Evolutionary conservation across 1,140 invertebrate genomes (phyloP).

Genomic region (Globodera rostochiensis): DNA sequence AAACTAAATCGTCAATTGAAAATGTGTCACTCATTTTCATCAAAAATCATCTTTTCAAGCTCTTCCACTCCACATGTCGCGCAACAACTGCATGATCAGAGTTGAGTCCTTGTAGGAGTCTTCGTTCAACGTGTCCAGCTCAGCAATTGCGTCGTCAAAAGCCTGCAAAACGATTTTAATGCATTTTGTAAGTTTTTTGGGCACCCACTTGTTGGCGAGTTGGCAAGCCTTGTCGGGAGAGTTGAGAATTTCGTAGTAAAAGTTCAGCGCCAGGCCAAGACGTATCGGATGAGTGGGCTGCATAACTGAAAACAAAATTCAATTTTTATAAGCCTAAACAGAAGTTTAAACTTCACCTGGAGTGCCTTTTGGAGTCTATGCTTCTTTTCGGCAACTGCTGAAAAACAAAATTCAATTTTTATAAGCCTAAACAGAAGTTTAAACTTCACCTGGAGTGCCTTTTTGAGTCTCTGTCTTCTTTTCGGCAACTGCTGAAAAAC

Average conservation of each 20-base stretch:
- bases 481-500: too few species aligned
- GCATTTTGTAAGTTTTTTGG: slow-evolving; percentile 30
- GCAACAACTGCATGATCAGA: slow-evolving; percentile 96
- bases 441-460: too few species aligned
- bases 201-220: slow-evolving; percentile 73
- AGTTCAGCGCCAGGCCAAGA: slow-evolving; percentile 73
- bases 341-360: too few species aligned
- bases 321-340: too few species aligned
- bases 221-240: slow-evolving; percentile 92
- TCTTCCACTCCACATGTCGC: slow-evolving; percentile 74
- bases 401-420: too few species aligned
- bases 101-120: slow-evolving; percentile 99
- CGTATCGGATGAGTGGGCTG: slow-evolving; percentile 87
- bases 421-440: too few species aligned
- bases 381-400: too few species aligned
- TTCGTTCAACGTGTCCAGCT: slow-evolving; percentile 94
- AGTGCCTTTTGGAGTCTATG: too few species aligned
- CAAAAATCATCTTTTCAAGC: not conserved
- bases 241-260: slow-evolving; percentile 98
- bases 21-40: too few species aligned
- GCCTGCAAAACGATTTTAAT: slow-evolving; percentile 72
- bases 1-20: too few species aligned
- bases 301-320: too few species aligned
- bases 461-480: too few species aligned
- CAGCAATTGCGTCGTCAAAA: slow-evolving; percentile 98